Evolutionary conservation across 1,140 invertebrate species (phyloP).

Genomic region (Drosophila varians): DNA sequence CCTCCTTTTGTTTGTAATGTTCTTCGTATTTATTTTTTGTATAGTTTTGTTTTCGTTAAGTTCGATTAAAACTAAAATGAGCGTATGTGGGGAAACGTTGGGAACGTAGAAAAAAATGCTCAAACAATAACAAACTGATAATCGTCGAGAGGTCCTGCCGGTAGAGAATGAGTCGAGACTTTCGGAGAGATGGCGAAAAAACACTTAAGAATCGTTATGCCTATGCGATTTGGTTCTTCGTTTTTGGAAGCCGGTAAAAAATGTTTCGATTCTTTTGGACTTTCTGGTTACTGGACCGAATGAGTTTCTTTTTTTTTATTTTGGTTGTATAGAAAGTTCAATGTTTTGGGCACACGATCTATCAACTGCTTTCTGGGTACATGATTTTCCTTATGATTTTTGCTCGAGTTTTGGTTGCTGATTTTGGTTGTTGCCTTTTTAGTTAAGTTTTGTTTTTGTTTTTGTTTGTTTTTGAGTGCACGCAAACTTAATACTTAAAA

Average conservation of each 20-base stretch:
- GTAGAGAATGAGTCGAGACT: constrained; percentile 58
- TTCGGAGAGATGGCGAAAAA: constrained; percentile 51
- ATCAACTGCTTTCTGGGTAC: constrained; percentile 42
- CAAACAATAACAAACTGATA: constrained; percentile 61
- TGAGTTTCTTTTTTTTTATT: constrained; percentile 24
- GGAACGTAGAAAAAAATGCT: constrained; percentile 60
- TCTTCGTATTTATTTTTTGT: constrained; percentile 10
- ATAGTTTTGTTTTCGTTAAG: constrained; percentile 13
- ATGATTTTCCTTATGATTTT: constrained; percentile 49
- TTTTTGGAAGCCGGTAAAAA: constrained; percentile 52
- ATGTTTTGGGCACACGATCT: constrained; percentile 50
- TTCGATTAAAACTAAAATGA: constrained; percentile 46
- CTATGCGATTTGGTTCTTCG: constrained; percentile 24
- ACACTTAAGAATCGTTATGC: constrained; percentile 60
- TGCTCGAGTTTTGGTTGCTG: constrained; percentile 62
- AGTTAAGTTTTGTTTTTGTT: constrained; percentile 47
- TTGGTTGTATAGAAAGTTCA: constrained; percentile 36
- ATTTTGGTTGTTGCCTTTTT: constrained; percentile 48
- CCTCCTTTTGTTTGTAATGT: constrained; percentile 18
- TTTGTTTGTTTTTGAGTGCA: constrained; percentile 71
- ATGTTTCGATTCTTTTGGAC: constrained; percentile 41
- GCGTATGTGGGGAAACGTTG: constrained; percentile 29
- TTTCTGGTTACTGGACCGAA: constrained; percentile 36
- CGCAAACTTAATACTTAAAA: constrained; percentile 82
- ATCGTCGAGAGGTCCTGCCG: constrained; percentile 63